Evolutionary conservation across 2,113 vertebrate genomes (phyloP), one percentile per base, ranked within the genome.

Genomic region (Nettapus auritus): DNA sequence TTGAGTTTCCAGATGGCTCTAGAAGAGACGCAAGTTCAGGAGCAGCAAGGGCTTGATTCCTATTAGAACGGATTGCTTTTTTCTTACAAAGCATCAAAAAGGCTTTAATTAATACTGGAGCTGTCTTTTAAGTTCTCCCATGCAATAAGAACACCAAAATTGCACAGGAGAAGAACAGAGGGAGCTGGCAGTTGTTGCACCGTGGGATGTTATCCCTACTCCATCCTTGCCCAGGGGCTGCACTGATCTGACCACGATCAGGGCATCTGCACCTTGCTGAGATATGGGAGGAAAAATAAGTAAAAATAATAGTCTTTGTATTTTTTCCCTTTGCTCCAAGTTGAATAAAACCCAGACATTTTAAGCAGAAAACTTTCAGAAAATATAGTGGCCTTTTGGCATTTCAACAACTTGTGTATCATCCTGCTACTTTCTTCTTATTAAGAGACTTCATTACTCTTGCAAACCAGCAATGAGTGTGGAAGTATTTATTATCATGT

Each of bases 391-490:
- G 4, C 11, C 7, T 68, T 94, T 13, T 26, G 9, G n/a, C 70
- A 67, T 81, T 63, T 87, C 77, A 64, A n/a, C 29, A 74, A 62
- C 48, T 56, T 20, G 22, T 31, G 13, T 13, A 22, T 79, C 34
- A 88, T 48, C 67, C 33, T 38, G 50, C 81, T 79, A 56, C 56
- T 67, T 88, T 78, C 74, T 64, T 57, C 48, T 36, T 48, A 15
- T 40, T 57, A 50, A 80, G 71, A 76, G 53, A 84, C 26, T 62
- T 40, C 40, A 48, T 88, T 91, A 78, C 40, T 62, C 70, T 92
- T 85, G 62, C 59, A 81, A 94, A 94, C 80, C 23, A 90, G 75
- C 12, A 76, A 38, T 60, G n/a, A n/a, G 48, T 63, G 88, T 81
- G 81, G 71, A 88, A 86, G 44, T 78, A 91, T 63, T 94, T 89